phyloP scores from a whole-genome alignment of 2,113 vertebrate genomes.

The Ifrita kowaldi region DNA sequence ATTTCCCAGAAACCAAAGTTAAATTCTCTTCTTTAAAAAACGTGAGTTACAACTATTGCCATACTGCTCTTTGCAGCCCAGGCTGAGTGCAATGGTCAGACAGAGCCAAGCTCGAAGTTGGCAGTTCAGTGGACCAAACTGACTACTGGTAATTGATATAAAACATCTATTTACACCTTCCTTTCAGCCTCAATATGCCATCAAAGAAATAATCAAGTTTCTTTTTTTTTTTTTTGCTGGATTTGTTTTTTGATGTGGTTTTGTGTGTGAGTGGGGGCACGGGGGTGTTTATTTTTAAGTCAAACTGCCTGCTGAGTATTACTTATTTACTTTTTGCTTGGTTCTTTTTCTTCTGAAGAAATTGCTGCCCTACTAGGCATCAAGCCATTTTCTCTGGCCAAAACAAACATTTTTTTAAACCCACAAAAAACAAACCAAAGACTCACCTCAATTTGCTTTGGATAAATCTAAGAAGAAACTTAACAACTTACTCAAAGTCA shows the following conservation, averaged over 20 bases:
- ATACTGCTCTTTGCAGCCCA: not conserved
- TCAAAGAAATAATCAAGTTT: not conserved
- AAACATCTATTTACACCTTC: not conserved
- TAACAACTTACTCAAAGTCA: not conserved
- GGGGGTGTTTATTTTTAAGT: not conserved
- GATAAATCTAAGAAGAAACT: not conserved
- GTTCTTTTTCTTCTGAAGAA: not conserved
- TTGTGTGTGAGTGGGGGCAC: no score
- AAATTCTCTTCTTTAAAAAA: not conserved
- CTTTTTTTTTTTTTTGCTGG: not conserved
- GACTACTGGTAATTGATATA: not conserved
- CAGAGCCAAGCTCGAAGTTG: not conserved
- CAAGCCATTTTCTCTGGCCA: not conserved
- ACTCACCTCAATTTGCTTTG: not conserved
- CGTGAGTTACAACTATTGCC: not conserved
- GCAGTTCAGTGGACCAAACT: not conserved
- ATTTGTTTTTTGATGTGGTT: not conserved
- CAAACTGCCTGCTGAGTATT: not conserved
- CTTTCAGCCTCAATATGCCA: not conserved
- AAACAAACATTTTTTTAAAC: not conserved
- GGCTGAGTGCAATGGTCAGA: not conserved
- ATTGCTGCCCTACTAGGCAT: not conserved
- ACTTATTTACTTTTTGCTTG: not conserved
- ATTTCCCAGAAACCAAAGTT: not conserved
- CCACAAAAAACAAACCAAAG: not conserved